These are phyloP conservation scores for Dysmachus trigonus DNA, from an alignment of 2,888 invertebrate genomes.

Conservation along the genomic window DNA sequence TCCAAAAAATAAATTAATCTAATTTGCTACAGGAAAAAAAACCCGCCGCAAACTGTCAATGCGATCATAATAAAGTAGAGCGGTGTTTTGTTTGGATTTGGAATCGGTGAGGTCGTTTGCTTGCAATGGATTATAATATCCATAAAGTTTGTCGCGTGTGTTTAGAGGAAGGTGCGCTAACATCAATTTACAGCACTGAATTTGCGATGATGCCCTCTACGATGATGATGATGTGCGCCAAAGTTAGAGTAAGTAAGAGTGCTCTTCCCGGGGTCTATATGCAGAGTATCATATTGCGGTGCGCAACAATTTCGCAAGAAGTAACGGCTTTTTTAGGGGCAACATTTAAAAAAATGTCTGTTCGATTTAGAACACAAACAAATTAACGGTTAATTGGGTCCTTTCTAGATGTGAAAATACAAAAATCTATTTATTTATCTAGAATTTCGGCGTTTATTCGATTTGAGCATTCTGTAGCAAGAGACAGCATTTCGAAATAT, in stretches of 20 bases:
- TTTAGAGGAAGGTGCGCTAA: conserved; percentile 69
- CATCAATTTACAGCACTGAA: conserved; percentile 70
- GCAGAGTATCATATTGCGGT: not conserved
- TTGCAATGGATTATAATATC: conserved; percentile 63
- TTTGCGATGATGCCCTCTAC: conserved; percentile 69
- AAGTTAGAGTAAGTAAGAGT: conserved; percentile 65
- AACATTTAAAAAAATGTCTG: no score
- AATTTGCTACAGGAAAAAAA: not conserved
- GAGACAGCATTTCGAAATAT: no score
- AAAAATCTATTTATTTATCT: no score
- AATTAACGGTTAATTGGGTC: no score
- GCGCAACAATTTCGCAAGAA: not conserved
- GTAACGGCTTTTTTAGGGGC: not conserved
- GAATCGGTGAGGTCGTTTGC: not conserved
- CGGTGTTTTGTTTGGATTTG: not conserved
- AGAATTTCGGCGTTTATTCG: no score
- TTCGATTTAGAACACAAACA: no score
- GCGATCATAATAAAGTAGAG: not conserved
- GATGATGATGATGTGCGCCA: conserved; percentile 71
- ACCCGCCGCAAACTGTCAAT: not conserved
- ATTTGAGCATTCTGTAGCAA: no score
- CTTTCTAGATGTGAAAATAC: no score
- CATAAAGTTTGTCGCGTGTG: conserved; percentile 70
- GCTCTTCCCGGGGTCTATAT: not conserved
- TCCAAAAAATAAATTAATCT: not conserved